Base-by-base conservation (phyloP, 1,140 invertebrate species). In the Drosophila rhopaloa region DNA sequence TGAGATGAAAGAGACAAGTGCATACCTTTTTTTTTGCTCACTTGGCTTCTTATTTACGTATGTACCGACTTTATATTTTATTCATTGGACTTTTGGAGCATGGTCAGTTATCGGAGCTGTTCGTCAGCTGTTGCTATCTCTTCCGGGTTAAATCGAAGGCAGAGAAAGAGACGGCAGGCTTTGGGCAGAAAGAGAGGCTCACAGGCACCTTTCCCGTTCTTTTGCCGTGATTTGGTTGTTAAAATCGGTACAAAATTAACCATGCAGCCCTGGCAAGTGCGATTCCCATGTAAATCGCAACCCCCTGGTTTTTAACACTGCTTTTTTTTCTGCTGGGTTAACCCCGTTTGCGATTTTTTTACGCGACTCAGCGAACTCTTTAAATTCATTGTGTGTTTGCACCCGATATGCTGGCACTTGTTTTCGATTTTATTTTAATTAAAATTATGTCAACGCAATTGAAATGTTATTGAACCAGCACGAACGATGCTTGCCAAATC, bases 391-490 rank as follows among this genome's bases (percentile, higher is more conserved):
- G 76, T 70, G 83, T 67, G 79, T 76, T 61, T 62, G 63, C 48
- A 38, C 27, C n/a, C 44, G 11, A 38, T 13, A 35, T 59, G 51
- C 24, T 79, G 71, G 41, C 59, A 44, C 38, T 58, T 46, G 66
- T 76, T 65, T 76, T 74, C 66, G 79, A 76, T 86, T 86, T 76
- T 76, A 59, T 88, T 86, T 86, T 86, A 88, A 86, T 86, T 86
- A 88, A 86, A 86, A 86, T 86, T 86, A 86, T 86, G 83, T 86
- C 83, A 86, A 79, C 82, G 83, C 83, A 86, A 88, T 82, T 79
- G 79, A 86, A 86, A 86, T 86, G 83, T 86, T 86, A 86, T 86
- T 86, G 83, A 86, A 86, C 83, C 83, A 86, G 72, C 78, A 63
- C 62, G 57, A 56, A 56, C 43, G 41, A 19, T 24, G 55, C 51